Percentiles rank a stretch among this genome's conserved stretches.
Evolutionary conservation across 2,797 vertebrate species (phyloP).

Genomic region (Gambelia wislizenii): DNA sequence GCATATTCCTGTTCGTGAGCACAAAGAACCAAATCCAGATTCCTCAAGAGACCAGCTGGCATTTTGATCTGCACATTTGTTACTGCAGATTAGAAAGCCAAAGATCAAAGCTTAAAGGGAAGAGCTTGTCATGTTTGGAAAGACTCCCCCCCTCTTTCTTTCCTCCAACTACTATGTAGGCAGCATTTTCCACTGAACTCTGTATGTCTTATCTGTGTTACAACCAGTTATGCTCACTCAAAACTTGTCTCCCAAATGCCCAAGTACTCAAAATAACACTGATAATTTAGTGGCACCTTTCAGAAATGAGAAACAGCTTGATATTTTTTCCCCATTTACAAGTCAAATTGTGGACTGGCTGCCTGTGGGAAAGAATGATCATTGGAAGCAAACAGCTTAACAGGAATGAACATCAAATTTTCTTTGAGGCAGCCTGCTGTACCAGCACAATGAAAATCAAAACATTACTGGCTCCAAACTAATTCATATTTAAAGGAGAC

Average conservation of each 20-base stretch:
- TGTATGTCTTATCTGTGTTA: not conserved
- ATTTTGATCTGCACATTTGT: constrained; percentile 56
- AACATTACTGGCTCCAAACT: too few relatives aligned
- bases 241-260: constrained; percentile 15
- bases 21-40: constrained; percentile 26
- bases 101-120: constrained; percentile 43
- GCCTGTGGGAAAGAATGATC: too few relatives aligned
- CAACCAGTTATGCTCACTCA: constrained; percentile 5
- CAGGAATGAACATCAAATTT: not conserved
- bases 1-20: not conserved
- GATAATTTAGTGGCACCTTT: constrained; percentile 29
- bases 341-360: not conserved
- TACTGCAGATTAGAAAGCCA: constrained; percentile 55
- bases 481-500: too few relatives aligned
- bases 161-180: constrained; percentile 17
- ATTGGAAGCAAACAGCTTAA: not conserved
- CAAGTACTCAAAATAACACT: not conserved
- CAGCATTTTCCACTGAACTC: constrained; percentile 20
- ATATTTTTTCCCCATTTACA: not conserved
- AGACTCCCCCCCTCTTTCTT: constrained; percentile 15
- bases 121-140: constrained; percentile 35
- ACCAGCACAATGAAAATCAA: too few relatives aligned
- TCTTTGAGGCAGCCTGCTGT: too few relatives aligned
- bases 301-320: not conserved
- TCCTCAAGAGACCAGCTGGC: constrained; percentile 38